Conservation (phyloP, 1,140 invertebrate species). For the Philopotamus ludificatus region DNA sequence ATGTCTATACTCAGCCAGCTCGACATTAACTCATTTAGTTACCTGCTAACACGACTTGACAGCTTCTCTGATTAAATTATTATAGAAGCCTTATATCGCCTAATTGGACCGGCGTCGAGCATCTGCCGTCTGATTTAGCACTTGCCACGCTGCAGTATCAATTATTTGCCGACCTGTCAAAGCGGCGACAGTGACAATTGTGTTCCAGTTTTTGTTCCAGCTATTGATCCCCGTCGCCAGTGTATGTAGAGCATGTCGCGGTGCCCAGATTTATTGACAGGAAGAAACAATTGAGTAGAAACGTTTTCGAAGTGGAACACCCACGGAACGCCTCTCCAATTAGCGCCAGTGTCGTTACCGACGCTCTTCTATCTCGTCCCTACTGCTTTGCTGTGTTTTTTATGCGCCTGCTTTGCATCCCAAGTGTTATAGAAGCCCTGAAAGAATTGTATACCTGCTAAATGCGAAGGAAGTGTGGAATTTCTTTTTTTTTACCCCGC, state of each 20-base stretch:
- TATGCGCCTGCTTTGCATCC: too few species aligned
- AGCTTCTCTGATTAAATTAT: slow-evolving; percentile 17
- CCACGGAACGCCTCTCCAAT: slow-evolving; percentile 22
- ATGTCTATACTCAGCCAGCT: too few species aligned
- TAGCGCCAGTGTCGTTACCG: neutral
- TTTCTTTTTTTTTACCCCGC: too few species aligned
- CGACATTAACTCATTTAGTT: slow-evolving; percentile 10
- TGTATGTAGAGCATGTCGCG: neutral
- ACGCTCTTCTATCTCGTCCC: neutral
- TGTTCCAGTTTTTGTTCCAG: too few species aligned
- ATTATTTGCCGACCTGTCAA: neutral
- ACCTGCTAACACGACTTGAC: slow-evolving; percentile 3
- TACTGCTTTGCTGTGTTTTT: neutral
- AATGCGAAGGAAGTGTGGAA: too few species aligned
- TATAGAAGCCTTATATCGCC: neutral
- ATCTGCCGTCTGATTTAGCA: neutral
- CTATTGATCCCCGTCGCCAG: neutral
- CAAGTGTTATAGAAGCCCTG: too few species aligned
- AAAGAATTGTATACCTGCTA: too few species aligned
- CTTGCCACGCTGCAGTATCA: neutral
- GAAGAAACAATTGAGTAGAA: slow-evolving; percentile 18
- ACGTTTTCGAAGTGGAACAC: slow-evolving; percentile 7
- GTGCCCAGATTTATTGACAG: neutral
- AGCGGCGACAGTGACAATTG: too few species aligned
- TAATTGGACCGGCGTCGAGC: neutral